Evolutionary conservation across 2,797 vertebrate genomes (phyloP).

Genomic region (Pipistrellus nathusii): DNA sequence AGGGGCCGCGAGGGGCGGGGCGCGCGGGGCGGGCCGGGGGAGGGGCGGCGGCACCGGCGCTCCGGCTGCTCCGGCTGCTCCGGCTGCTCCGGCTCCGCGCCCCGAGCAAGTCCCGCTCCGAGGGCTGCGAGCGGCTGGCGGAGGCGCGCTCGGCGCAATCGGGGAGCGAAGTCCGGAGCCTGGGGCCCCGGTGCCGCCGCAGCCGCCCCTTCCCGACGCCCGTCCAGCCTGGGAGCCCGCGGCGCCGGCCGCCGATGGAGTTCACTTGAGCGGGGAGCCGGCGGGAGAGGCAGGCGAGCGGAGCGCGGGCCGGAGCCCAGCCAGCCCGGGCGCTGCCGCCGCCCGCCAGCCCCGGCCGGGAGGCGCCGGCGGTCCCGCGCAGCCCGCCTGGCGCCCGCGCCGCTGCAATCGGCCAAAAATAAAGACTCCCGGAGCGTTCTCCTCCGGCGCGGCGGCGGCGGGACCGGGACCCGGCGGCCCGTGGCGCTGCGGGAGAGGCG

Average conservation of each 20-base stretch:
- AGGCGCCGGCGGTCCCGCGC: constrained; percentile 40
- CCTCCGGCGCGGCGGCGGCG: background rate
- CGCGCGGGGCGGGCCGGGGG: background rate
- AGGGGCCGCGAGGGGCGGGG: constrained; percentile 71
- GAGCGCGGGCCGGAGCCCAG: constrained; percentile 58
- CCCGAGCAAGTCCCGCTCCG: constrained; percentile 76
- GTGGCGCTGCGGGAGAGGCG: constrained; percentile 61
- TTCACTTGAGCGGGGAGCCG: constrained; percentile 85
- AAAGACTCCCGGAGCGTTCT: constrained; percentile 47
- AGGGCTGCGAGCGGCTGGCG: constrained; percentile 70
- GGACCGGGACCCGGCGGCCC: background rate
- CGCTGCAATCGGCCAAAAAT: background rate
- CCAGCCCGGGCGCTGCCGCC: constrained; percentile 17
- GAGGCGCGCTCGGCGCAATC: constrained; percentile 67
- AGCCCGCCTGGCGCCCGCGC: background rate
- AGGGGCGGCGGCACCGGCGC: constrained; percentile 32
- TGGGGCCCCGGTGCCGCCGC: constrained; percentile 44
- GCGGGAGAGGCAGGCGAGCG: constrained; percentile 76
- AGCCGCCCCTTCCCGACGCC: background rate
- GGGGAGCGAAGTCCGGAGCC: constrained; percentile 60
- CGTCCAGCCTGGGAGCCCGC: constrained; percentile 46
- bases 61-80: constrained; percentile 62
- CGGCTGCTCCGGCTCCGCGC: constrained; percentile 66
- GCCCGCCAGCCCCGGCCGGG: constrained; percentile 4
- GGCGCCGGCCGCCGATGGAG: constrained; percentile 84